Base-by-base conservation (phyloP, 1,140 invertebrate genomes). In the Cylas formicarius region DNA sequence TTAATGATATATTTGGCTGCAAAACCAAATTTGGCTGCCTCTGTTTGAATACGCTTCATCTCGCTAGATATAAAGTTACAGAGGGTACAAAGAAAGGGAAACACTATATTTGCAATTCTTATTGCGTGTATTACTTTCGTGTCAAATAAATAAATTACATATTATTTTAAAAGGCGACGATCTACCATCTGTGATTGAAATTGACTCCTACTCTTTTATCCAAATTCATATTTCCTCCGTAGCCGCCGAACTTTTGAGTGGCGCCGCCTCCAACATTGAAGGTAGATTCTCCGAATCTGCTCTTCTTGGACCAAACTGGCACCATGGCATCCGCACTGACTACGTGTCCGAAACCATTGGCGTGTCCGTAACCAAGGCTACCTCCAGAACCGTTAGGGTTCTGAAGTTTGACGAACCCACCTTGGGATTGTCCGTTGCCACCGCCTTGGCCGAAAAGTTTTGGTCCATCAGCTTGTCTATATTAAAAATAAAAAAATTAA, bases 111-210 rank as follows among this genome's bases (percentile, higher is more conserved):
- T n/a, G n/a, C n/a, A n/a, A n/a, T n/a, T n/a, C n/a, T n/a, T n/a
- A n/a, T n/a, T n/a, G n/a, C n/a, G n/a, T n/a, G n/a, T n/a, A n/a
- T n/a, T n/a, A n/a, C n/a, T n/a, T n/a, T n/a, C n/a, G n/a, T n/a
- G n/a, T n/a, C n/a, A n/a, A n/a, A n/a, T n/a, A n/a, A n/a, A n/a
- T n/a, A n/a, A n/a, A n/a, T n/a, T n/a, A n/a, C n/a, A n/a, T n/a
- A n/a, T n/a, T n/a, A n/a, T n/a, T n/a, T n/a, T n/a, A n/a, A n/a
- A n/a, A n/a, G n/a, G n/a, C n/a, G n/a, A n/a, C n/a, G 9, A 29
- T 24, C 23, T 46, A 46, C 22, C 37, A 46, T 46, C 44, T 28
- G 19, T 46, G 44, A 7, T 18, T 10, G 18, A 46, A 46, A 32
- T 11, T 38, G 1, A 46, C 2, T 20, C 44, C 44, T 18, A 46